Evolutionary conservation across 2,113 vertebrate species (phyloP), one percentile per base, ranked within the genome.

Genomic region (Galbula dea): DNA sequence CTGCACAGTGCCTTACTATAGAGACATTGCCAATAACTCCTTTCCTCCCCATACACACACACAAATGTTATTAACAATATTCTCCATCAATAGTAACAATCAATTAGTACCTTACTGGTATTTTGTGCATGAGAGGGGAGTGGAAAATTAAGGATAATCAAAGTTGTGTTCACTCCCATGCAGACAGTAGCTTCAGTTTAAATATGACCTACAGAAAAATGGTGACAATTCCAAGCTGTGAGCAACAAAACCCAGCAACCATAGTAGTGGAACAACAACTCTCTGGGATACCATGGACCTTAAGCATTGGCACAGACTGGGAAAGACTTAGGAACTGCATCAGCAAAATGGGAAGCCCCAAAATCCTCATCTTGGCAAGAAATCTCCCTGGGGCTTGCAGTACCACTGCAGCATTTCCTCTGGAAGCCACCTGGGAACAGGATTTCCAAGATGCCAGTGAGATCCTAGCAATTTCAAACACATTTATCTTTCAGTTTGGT

Each of bases 31-130:
- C 57, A 79, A 23, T 57, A 48, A 19, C 11, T 61, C 10, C 7
- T 21, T 6, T 22, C 1, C 5, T 6, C 4, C 15, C 12, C 36
- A n/a, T n/a, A n/a, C n/a, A n/a, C n/a, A n/a, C n/a, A n/a, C 19
- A 3, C 7, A 46, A 49, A 88, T 71, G 7, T 81, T n/a, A 55
- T 1, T 62, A 45, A 39, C 19, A 11, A 37, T 12, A 9, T 59
- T 84, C 82, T 89, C 73, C 54, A 89, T 21, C 32, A 51, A 34
- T 5, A 55, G 7, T 27, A 76, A 62, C 10, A 72, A 76, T 23
- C 55, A 74, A 49, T 41, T 67, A 62, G 23, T 11, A 66, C 7
- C 8, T 84, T 41, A 52, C 24, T 22, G 9, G 8, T 68, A 30
- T 57, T 89, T 48, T 79, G 39, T 3, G 7, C 27, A 8, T 37